Evolutionary conservation across 1,140 invertebrate genomes (phyloP).

Genomic region (Macrotrachela quadricornifera): DNA sequence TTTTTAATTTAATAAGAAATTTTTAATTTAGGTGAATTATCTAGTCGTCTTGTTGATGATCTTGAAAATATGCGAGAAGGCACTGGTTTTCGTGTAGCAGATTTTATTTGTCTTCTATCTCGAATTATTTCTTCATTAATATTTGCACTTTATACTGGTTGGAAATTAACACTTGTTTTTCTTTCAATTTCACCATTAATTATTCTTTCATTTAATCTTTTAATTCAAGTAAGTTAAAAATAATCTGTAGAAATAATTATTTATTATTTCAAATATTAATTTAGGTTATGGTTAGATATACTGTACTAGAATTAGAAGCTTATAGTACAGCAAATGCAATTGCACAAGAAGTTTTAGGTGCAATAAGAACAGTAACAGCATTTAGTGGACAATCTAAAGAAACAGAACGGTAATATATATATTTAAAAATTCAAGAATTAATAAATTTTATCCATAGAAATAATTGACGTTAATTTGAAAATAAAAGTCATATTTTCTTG

Average conservation of each 20-base stretch:
- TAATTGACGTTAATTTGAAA: too few relatives aligned
- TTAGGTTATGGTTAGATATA: neutral
- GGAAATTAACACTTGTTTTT: constrained; percentile 8
- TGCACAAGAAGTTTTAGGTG: neutral
- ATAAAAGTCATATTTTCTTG: too few relatives aligned
- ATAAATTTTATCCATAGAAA: too few relatives aligned
- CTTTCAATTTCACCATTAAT: constrained; percentile 2
- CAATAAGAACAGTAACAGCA: neutral
- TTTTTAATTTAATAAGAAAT: neutral
- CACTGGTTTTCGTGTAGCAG: neutral
- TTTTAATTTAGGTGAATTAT: neutral
- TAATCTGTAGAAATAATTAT: too few relatives aligned
- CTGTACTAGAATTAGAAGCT: constrained; percentile 1
- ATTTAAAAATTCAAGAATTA: too few relatives aligned
- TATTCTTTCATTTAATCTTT: neutral
- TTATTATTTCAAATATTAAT: too few relatives aligned
- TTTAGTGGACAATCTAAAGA: neutral
- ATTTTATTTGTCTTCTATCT: constrained; percentile 2
- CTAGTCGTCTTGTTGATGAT: neutral
- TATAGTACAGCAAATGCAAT: neutral
- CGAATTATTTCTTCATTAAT: neutral
- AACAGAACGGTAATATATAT: too few relatives aligned
- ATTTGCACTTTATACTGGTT: neutral
- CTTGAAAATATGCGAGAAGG: neutral
- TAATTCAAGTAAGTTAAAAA: too few relatives aligned